Base-by-base conservation (phyloP, 2,888 invertebrate genomes). In the Ichneumoninae sp. region DNA sequence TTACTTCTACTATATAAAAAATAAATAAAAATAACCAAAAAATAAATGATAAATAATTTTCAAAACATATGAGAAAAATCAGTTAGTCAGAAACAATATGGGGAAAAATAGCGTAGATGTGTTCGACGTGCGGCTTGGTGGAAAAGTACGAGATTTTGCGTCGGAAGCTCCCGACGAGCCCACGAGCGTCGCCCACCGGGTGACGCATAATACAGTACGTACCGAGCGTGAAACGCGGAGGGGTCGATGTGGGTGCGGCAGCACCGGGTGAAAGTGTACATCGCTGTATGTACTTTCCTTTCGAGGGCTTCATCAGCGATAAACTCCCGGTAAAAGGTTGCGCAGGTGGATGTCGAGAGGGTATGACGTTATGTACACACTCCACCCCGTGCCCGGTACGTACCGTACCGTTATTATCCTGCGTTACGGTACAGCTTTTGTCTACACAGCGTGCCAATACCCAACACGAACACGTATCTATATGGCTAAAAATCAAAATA, bases 311-410 rank as follows among this genome's bases (percentile, higher is more conserved):
- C 71, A 57, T 72, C 71, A 44, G 33, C 71, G 71, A 72, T 72
- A 72, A 72, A 72, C 40, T 72, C 71, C 57, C 40, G 71, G 71
- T 72, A 72, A 72, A 72, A 72, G 71, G 71, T 72, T 72, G 71
- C 26, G 71, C 71, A 72, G 71, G 57, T 72, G 71, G 40, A 57
- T 57, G 54, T 40, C 16, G 22, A 57, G 57, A 57, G 71, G 36
- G 54, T n/a, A 54, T 4, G 50, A 50, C 22, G 50, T 69, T 69
- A 52, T 69, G 69, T 69, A 69, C 57, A 57, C 10, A 57, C 26
- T 57, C 22, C 33, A 69, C 44, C 3, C 57, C 22, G 16, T 57
- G 10, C 57, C 13, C 26, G 16, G 8, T n/a, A 19, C 40, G 54
- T 57, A 57, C 26, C 16, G 19, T 36, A 57, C 26, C 40, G 57